Evolutionary conservation across 2,888 invertebrate genomes (phyloP).

Genomic region (Chrysolina oricalcia): DNA sequence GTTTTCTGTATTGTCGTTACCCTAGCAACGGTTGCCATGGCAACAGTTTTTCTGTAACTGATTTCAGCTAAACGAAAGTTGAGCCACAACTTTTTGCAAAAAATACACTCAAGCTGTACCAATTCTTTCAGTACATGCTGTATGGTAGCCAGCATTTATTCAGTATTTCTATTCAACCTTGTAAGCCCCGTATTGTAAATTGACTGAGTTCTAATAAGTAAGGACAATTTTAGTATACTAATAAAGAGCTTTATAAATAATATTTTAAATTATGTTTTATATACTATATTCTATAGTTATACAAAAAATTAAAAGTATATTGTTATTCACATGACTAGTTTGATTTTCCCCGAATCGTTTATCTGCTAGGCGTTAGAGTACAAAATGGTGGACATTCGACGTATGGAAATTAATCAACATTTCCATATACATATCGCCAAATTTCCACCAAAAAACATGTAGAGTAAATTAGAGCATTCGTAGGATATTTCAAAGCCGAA

Average conservation of each 20-base stretch:
- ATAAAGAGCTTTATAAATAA: conserved; percentile 47
- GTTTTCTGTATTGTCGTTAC: too few species aligned
- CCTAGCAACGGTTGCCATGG: too few species aligned
- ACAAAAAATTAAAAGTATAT: conserved; percentile 49
- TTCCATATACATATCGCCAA: conserved; percentile 93
- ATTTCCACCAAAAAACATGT: conserved; percentile 94
- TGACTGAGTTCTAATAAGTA: conserved; percentile 47
- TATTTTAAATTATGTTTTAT: conserved; percentile 39
- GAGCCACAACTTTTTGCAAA: too few species aligned
- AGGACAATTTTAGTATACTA: conserved; percentile 48
- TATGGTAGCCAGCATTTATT: neutral
- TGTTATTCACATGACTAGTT: conserved; percentile 46
- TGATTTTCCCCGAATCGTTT: conserved; percentile 23
- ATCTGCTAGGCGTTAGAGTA: neutral
- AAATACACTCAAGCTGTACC: too few species aligned
- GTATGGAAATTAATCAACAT: conserved; percentile 74
- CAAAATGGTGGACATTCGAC: conserved; percentile 3
- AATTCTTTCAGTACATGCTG: neutral
- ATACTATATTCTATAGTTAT: conserved; percentile 45
- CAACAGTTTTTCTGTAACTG: too few species aligned
- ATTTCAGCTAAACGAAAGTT: too few species aligned
- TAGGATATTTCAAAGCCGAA: conserved; percentile 95
- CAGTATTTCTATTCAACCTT: conserved; percentile 28
- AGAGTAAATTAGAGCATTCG: conserved; percentile 89
- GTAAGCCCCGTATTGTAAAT: conserved; percentile 14